Evolutionary conservation across 1,140 invertebrate genomes (phyloP).

Genomic region (Orius laevigatus): DNA sequence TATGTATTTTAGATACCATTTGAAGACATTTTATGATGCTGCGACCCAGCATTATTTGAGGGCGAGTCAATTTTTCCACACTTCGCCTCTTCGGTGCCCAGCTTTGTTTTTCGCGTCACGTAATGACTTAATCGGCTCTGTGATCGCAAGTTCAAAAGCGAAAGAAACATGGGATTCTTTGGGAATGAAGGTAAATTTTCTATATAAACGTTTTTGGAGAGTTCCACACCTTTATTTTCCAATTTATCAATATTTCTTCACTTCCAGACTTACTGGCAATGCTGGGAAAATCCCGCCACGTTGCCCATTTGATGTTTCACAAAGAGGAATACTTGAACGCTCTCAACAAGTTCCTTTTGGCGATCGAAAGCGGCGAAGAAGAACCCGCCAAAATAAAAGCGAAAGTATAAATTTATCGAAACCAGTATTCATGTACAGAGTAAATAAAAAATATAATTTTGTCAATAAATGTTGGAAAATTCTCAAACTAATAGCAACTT

Average conservation of each 20-base stretch:
- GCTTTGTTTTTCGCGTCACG: conserved; percentile 65
- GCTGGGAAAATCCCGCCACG: conserved; percentile 73
- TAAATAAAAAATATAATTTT: no score
- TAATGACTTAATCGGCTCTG: conserved; percentile 60
- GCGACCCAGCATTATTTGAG: conserved; percentile 65
- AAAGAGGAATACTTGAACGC: conserved; percentile 63
- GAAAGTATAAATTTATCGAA: no score
- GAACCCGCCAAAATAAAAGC: no score
- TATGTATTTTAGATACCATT: conserved; percentile 42
- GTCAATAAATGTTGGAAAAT: no score
- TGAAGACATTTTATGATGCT: conserved; percentile 56
- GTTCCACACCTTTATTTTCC: background rate
- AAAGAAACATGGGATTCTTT: conserved; percentile 37
- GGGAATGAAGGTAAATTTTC: conserved; percentile 38
- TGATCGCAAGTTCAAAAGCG: conserved; percentile 28
- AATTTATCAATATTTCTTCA: conserved; percentile 18
- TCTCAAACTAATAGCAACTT: no score
- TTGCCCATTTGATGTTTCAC: conserved; percentile 59
- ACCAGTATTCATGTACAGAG: no score
- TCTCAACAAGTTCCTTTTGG: conserved; percentile 46
- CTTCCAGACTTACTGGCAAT: conserved; percentile 54
- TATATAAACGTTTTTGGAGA: background rate
- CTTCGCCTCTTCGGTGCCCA: conserved; percentile 49
- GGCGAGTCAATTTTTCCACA: conserved; percentile 67
- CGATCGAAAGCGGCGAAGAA: background rate